These are phyloP conservation scores for Cariama cristata DNA, from an alignment of 2,113 vertebrate genomes.

Conservation along the genomic window DNA sequence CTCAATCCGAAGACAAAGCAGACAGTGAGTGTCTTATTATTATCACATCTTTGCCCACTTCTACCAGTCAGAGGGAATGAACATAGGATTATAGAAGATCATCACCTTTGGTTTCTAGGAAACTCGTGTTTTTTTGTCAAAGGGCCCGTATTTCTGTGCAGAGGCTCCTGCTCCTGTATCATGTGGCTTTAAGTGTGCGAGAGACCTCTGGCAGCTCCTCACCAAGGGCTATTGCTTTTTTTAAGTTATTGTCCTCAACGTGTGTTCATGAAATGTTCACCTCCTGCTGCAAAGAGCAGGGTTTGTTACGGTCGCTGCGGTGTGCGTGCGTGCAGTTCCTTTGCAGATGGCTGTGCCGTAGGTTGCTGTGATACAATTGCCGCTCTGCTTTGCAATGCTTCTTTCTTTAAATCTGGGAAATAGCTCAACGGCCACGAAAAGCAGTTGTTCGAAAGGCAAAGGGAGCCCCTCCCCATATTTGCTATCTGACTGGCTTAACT, in stretches of 20 bases:
- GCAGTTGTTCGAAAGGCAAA: neutral
- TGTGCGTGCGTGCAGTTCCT: neutral
- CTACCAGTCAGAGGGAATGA: neutral
- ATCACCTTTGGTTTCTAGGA: neutral
- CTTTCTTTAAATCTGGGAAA: neutral
- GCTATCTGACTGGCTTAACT: neutral
- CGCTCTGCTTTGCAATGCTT: neutral
- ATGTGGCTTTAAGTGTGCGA: rapidly evolving
- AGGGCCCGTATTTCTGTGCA: neutral
- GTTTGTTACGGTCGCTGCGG: neutral
- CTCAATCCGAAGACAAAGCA: neutral
- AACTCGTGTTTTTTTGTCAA: neutral
- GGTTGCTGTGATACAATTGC: neutral
- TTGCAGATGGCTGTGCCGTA: neutral
- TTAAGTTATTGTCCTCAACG: neutral
- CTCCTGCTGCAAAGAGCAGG: neutral
- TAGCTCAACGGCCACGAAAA: rapidly evolving
- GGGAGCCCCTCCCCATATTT: neutral
- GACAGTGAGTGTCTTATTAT: neutral
- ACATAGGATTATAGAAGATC: neutral
- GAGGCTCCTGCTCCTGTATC: neutral
- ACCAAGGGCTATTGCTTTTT: neutral
- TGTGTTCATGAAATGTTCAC: neutral
- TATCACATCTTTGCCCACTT: neutral
- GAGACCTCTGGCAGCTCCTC: rapidly evolving